Percentiles rank a stretch among this genome's conserved stretches.
These are phyloP conservation scores for Elaphurus davidianus DNA, from an alignment of 2,113 vertebrate species.

Conservation along the genomic window DNA sequence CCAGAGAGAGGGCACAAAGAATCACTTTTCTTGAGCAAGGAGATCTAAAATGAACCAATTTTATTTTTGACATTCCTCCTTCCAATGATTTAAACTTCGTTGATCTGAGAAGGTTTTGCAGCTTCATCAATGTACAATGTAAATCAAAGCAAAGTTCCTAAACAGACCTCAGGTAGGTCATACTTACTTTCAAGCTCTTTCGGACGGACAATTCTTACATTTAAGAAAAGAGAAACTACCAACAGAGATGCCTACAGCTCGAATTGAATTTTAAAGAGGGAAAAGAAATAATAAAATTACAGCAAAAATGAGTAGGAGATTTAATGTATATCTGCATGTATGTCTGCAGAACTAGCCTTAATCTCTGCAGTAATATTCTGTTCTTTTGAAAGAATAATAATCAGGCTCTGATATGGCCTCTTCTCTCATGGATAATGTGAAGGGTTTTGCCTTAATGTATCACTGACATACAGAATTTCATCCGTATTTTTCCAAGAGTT, in stretches of 20 bases:
- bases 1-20: not conserved
- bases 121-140: slow-evolving; percentile 7
- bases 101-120: slow-evolving; percentile 3
- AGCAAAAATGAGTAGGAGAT: not conserved
- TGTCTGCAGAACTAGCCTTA: not conserved
- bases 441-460: not conserved
- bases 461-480: not conserved
- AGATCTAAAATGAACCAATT: slow-evolving; percentile 32
- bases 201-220: not conserved
- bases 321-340: not conserved
- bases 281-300: not conserved
- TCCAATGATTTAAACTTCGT: slow-evolving; percentile 35
- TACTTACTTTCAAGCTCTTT: not conserved
- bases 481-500: not conserved
- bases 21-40: slow-evolving; percentile 13
- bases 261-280: not conserved
- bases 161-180: slow-evolving; percentile 35
- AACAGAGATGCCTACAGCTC: not conserved
- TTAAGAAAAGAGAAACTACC: not conserved
- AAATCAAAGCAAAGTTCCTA: not conserved
- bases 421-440: not conserved
- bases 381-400: not conserved
- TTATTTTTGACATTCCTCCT: slow-evolving; percentile 12
- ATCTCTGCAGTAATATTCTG: not conserved
- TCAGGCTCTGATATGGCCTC: not conserved